Evolutionary conservation across 1,140 invertebrate genomes (phyloP).

Genomic region (Anthonomus grandis): DNA sequence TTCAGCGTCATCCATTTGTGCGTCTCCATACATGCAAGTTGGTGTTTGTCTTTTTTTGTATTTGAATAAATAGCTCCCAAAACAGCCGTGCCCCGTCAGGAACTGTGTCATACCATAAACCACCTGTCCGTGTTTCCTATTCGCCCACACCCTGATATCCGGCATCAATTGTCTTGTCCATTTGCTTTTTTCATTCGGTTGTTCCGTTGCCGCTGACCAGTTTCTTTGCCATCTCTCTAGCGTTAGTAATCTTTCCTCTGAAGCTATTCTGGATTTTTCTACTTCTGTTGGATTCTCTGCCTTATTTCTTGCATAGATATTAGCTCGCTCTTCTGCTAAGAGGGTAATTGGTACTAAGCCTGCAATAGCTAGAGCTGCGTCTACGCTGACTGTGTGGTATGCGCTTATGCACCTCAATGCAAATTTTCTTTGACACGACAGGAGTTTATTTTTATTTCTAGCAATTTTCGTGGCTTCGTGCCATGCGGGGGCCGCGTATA

Average conservation of each 20-base stretch:
- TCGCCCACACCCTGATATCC: no score
- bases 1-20: background rate
- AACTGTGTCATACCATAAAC: background rate
- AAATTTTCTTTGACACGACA: background rate
- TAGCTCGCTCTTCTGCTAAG: no score
- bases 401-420: background rate
- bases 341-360: no score
- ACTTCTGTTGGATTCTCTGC: no score
- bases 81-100: background rate
- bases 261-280: no score
- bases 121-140: background rate
- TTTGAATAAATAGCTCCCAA: background rate
- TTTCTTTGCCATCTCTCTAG: no score
- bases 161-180: no score
- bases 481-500: constrained; percentile 2
- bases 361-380: background rate
- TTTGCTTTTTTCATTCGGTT: no score
- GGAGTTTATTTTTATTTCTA: background rate
- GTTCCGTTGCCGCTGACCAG: no score
- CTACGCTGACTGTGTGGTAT: background rate
- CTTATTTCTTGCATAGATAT: no score
- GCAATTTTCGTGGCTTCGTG: background rate
- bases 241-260: no score
- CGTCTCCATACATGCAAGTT: background rate
- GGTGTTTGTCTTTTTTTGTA: background rate